A percentile compares a stretch with the other conserved stretches of the same genome.
Evolutionary conservation across 2,113 vertebrate species (phyloP).

Genomic region (Notothenia rossii): DNA sequence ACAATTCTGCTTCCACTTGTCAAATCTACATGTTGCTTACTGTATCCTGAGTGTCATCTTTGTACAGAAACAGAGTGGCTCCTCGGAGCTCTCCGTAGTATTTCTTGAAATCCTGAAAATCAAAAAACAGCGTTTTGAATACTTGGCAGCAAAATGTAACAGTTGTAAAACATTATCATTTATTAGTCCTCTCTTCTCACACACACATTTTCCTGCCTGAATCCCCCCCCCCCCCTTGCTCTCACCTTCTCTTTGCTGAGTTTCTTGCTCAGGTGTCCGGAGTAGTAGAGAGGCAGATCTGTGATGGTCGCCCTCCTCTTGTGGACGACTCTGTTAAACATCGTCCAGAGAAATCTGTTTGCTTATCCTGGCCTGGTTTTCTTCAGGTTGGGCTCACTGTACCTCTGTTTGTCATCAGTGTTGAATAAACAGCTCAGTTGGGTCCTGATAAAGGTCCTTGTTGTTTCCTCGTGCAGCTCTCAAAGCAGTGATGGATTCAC

Average conservation of each 20-base stretch:
- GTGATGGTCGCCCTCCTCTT: conserved; percentile 71
- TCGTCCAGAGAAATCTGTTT: conserved; percentile 6
- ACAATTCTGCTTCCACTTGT: background rate
- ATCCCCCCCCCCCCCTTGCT: too few relatives aligned
- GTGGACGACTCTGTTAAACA: conserved; percentile 59
- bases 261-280: conserved; percentile 73
- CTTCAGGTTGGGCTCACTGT: background rate
- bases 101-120: conserved; percentile 68
- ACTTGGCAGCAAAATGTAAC: background rate
- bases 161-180: background rate
- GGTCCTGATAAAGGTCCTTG: background rate
- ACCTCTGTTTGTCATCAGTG: background rate
- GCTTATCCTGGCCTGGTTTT: background rate
- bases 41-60: conserved; percentile 61
- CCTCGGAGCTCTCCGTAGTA: conserved; percentile 77
- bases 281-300: conserved; percentile 76
- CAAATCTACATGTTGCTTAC: conserved; percentile 52
- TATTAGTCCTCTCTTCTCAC: background rate
- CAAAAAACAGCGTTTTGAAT: background rate
- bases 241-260: conserved; percentile 63
- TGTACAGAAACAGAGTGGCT: conserved; percentile 74
- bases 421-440: background rate
- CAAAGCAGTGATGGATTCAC: background rate
- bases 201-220: background rate
- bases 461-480: conserved; percentile 1